Evolutionary conservation across 2,113 vertebrate species (phyloP).

Genomic region (Clarias batrachus): DNA sequence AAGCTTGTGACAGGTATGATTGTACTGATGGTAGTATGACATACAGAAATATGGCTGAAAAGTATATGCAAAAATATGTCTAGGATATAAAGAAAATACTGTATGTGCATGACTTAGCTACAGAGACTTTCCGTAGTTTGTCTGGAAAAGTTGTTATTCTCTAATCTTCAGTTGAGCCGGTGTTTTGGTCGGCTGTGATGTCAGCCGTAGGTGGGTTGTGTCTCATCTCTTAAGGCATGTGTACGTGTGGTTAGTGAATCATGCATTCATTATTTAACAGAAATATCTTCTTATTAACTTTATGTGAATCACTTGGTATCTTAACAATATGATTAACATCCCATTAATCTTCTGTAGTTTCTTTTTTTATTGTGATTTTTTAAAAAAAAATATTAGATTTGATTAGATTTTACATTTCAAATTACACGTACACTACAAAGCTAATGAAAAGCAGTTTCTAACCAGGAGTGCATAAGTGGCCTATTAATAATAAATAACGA

Average conservation of each 20-base stretch:
- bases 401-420: no score
- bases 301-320: background rate
- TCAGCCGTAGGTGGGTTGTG: conserved; percentile 9
- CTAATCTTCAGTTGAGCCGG: background rate
- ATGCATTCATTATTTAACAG: background rate
- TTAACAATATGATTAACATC: background rate
- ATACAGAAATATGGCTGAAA: background rate
- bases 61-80: background rate
- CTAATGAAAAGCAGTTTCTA: no score
- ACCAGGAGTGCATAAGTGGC: no score
- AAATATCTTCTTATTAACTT: background rate
- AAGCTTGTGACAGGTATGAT: background rate
- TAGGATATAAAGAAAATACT: background rate
- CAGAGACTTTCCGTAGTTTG: conserved; percentile 25
- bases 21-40: background rate
- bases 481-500: no score
- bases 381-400: no score
- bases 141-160: conserved; percentile 5
- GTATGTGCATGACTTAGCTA: background rate
- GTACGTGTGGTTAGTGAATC: conserved; percentile 40
- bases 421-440: no score
- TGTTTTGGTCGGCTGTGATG: conserved; percentile 37
- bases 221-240: conserved; percentile 19
- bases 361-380: background rate
- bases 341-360: background rate